These are phyloP conservation scores for Bagarius yarrelli DNA, from an alignment of 2,113 vertebrate genomes.

Conservation along the genomic window DNA sequence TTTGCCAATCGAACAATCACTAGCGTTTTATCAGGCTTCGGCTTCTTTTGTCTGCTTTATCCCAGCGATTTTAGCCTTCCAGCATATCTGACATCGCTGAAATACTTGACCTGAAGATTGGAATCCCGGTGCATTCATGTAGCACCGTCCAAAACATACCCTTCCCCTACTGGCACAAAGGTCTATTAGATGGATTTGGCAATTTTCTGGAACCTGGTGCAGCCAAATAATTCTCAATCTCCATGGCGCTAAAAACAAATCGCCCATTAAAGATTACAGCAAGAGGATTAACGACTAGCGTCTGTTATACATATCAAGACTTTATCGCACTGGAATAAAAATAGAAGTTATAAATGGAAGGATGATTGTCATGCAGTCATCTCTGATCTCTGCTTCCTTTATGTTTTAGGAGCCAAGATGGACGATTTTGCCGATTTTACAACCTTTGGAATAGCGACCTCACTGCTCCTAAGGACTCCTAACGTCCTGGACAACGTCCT, in stretches of 20 bases:
- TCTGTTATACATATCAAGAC: neutral
- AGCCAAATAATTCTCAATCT: neutral
- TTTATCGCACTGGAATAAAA: neutral
- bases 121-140: slow-evolving; percentile 62
- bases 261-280: neutral
- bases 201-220: slow-evolving; percentile 52
- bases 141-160: slow-evolving; percentile 57
- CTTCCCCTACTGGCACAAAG: slow-evolving; percentile 19
- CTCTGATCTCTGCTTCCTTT: neutral
- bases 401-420: slow-evolving; percentile 79
- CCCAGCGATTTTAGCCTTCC: slow-evolving; percentile 59
- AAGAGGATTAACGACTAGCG: neutral
- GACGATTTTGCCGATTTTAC: slow-evolving; percentile 92
- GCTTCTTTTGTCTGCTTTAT: slow-evolving; percentile 68
- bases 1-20: slow-evolving; percentile 65
- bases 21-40: slow-evolving; percentile 67
- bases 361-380: neutral
- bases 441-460: slow-evolving; percentile 86
- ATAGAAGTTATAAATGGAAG: neutral
- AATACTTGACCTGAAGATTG: slow-evolving; percentile 65
- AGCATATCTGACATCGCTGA: slow-evolving; percentile 72
- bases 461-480: slow-evolving; percentile 76
- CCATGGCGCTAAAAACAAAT: neutral
- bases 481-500: slow-evolving; percentile 77
- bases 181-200: slow-evolving; percentile 52